These are phyloP conservation scores for Paracentrotus lividus DNA, from an alignment of 53 echinoderm and acorn worm genomes.

Conservation along the genomic window DNA sequence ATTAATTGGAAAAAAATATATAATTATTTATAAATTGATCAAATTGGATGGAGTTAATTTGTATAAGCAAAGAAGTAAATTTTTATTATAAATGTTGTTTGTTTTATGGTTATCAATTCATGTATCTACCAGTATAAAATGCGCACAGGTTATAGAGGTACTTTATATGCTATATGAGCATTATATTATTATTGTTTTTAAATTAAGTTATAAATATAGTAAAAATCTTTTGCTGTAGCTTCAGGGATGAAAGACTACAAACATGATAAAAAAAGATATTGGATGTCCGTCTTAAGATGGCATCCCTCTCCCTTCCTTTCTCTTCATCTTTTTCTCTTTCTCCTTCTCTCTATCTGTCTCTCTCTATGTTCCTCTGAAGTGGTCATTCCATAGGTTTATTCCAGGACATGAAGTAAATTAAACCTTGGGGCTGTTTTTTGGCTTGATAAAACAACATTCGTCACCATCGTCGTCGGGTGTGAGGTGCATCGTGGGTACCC, in stretches of 20 bases:
- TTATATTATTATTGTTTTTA: no score
- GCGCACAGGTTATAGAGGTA: no score
- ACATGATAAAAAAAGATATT: not conserved
- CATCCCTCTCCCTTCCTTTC: not conserved
- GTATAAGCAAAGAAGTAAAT: no score
- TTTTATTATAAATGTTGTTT: no score
- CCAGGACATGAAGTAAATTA: constrained; percentile 71
- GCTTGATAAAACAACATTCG: constrained; percentile 64
- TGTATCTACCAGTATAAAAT: no score
- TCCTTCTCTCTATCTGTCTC: not conserved
- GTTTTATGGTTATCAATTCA: no score
- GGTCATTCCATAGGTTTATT: constrained; percentile 54
- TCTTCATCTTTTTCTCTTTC: not conserved
- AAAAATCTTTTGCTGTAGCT: not conserved
- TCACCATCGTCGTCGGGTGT: not conserved
- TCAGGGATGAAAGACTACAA: not conserved
- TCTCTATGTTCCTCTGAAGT: not conserved
- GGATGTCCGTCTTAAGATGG: not conserved
- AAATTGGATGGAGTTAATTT: no score
- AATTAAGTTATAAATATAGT: not conserved
- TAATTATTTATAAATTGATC: no score
- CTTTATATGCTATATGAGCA: no score
- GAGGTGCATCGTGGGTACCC: constrained; percentile 12
- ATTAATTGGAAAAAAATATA: no score
- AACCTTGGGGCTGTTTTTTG: constrained; percentile 59